Evolutionary conservation across 2,113 vertebrate genomes (phyloP), one percentile per base, ranked within the genome.

Genomic region (Labeo catla): DNA sequence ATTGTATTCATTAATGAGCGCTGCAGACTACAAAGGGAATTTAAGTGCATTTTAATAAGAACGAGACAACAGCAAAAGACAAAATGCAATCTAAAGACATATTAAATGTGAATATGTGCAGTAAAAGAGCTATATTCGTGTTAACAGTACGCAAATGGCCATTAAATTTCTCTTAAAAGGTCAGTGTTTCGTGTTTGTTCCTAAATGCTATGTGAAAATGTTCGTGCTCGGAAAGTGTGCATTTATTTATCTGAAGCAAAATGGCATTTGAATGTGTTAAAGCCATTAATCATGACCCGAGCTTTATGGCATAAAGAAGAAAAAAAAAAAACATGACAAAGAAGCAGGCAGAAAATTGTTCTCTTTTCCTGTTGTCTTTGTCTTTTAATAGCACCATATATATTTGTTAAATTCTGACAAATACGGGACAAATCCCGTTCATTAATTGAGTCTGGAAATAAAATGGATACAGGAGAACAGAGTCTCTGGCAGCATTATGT

Each of bases 11-110:
- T 95, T 95, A 95, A 94, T 95, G 94, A 95, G 93, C 90, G 92
- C 94, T 94, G 93, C 94, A 93, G 94, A 94, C 94, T 95, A 95
- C 93, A 94, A 95, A 94, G 94, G 93, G 94, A 95, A 95, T 94
- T 94, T 95, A 95, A 95, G 93, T 93, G 93, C 92, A 94, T 94
- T 92, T 94, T 95, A 95, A 95, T 94, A 95, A 94, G 93, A 91
- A 91, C 86, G 90, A 95, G 93, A 93, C 93, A 94, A 94, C 92
- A 91, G 93, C 89, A 93, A 91, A 91, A 92, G 91, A 91, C 90
- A 93, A 91, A 93, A 93, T 90, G 92, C 92, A 91, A 94, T 92
- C 87, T 91, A 91, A 91, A 90, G 87, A 91, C 82, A 84, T 86
- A 90, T 92, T 91, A 92, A 91, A 92, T 63, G 73, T 89, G 89